A percentile compares a stretch with the other conserved stretches of the same genome.
These are phyloP conservation scores for Gerris lacustris DNA, from an alignment of 2,888 invertebrate genomes.

Conservation along the genomic window DNA sequence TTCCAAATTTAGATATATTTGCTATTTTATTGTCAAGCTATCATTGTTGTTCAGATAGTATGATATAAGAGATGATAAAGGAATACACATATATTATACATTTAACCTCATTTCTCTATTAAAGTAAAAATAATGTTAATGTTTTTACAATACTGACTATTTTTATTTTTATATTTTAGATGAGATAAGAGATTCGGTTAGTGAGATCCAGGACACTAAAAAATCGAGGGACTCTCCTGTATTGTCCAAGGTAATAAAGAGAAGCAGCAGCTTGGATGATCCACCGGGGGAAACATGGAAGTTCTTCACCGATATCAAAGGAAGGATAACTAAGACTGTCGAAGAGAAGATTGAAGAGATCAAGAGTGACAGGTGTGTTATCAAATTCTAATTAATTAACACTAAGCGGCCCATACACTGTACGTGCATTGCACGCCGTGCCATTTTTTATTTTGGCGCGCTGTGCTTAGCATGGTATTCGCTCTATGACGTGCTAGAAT, in stretches of 20 bases:
- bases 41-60: too few relatives aligned
- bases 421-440: too few relatives aligned
- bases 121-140: too few relatives aligned
- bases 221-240: slow-evolving; percentile 43
- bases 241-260: slow-evolving; percentile 44
- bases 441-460: too few relatives aligned
- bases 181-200: not conserved
- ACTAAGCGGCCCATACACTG: too few relatives aligned
- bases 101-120: too few relatives aligned
- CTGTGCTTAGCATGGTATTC: too few relatives aligned
- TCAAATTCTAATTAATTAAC: not conserved
- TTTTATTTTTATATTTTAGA: not conserved
- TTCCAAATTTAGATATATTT: too few relatives aligned
- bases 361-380: slow-evolving; percentile 43
- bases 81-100: too few relatives aligned
- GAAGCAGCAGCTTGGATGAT: slow-evolving; percentile 50
- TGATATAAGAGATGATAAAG: too few relatives aligned
- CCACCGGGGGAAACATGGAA: slow-evolving; percentile 49
- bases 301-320: slow-evolving; percentile 57
- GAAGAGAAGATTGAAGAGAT: slow-evolving; percentile 61
- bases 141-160: not conserved
- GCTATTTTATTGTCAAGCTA: too few relatives aligned
- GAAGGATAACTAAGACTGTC: slow-evolving; percentile 63
- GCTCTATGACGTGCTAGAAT: too few relatives aligned
- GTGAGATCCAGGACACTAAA: slow-evolving; percentile 26